Evolutionary conservation across 2,888 invertebrate species (phyloP), one percentile per base, ranked within the genome.

Genomic region (Meteorus colon): DNA sequence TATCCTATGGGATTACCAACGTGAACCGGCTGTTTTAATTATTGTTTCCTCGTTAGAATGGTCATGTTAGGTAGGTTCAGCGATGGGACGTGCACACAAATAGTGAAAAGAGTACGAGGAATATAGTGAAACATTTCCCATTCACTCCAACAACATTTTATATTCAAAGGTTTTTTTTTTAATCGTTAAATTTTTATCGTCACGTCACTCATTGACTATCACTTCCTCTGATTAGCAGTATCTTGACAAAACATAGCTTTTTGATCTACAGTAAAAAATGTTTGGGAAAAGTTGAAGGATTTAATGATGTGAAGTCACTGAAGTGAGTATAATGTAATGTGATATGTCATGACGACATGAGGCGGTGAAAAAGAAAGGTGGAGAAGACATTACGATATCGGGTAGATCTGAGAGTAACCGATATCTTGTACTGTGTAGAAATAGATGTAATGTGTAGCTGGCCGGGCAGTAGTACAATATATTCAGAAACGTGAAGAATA

Each of bases 401-500:
- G 34, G 59, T 41, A 67, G n/a, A 41, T 37, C 55, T 19, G 41
- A 62, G 59, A 34, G n/a, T 51, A 59, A 55, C 31, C n/a, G 63
- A 73, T 69, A 74, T 41, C 37, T 74, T 71, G 34, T 41, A 67
- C 66, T 34, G 45, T 68, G 37, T 71, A 78, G 78, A 79, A 80
- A 83, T 78, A 79, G 80, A 45, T 14, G 14, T 14, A 45, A 45
- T 14, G 14, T 14, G 12, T 14, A 45, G 14, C 14, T 5, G 12
- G 14, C 10, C 24, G 24, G 24, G 24, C 10, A 45, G 45, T 45
- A n/a, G 48, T 5, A 48, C 4, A 4, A n/a, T 48, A 48, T n/a
- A 48, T 16, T 48, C n/a, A 48, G 16, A n/a, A n/a, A 16, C 48
- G 5, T n/a, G 48, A n/a, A 48, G n/a, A 48, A 48, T 48, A n/a